Evolutionary conservation across 2,797 vertebrate genomes (phyloP), one percentile per base, ranked within the genome.

Genomic region (Psittacula derbiana): DNA sequence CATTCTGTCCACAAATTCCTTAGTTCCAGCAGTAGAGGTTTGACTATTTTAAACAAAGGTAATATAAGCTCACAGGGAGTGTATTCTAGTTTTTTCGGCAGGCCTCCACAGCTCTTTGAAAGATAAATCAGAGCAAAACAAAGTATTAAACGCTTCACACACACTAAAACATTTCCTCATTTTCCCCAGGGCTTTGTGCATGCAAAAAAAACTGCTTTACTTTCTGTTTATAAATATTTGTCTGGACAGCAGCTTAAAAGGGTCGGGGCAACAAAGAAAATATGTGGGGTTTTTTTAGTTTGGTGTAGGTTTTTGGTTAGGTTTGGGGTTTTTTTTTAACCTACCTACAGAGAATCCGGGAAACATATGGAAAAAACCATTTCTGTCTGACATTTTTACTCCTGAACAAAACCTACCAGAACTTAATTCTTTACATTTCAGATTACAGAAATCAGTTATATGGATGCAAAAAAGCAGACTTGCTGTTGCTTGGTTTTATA

Each of bases 151-250:
- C 0, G 0, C 62, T 85, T 86, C 31, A 82, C 74, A 93, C 80
- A 49, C 66, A 70, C 38, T 76, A 62, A 88, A 92, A 90, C 57
- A 80, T 90, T 91, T 94, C 85, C 74, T 80, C n/a, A 18, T 81
- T 72, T 79, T 31, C 76, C 67, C 76, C 83, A 84, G 64, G 72
- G 83, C 44, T 86, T 62, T 88, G 60, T 58, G 50, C 41, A 80
- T 6, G 82, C 86, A 85, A 84, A 92, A 93, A 58, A 85, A 95
- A 74, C 25, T 61, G 64, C 73, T 61, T 61, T 90, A 67, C 40
- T 85, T 91, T 80, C 71, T 93, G 62, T 92, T 93, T 93, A 88
- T 66, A 94, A 93, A 85, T 84, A 88, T 61, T 87, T 79, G 46
- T 65, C 73, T 66, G 71, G 61, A 95, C 84, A 85, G 81, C 76